Evolutionary conservation across 30 jellyfish, hydroid and myxozoan genomes (phyloP).

Genomic region (Cassiopea xamachana): DNA sequence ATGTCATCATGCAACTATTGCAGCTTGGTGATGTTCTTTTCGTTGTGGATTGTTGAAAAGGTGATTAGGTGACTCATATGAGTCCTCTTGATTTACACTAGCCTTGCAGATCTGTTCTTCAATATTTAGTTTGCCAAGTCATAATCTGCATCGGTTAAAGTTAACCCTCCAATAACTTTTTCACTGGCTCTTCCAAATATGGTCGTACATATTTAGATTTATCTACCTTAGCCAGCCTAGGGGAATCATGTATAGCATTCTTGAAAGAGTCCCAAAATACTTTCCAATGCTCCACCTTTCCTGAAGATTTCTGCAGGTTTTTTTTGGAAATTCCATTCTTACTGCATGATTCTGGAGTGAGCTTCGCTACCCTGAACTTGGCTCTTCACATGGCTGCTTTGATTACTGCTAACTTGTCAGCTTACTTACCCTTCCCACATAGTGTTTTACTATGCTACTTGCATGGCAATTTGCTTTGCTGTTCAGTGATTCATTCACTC

Average conservation of each 20-base stretch:
- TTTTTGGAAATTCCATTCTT: conserved; percentile 23
- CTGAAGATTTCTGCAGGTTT: conserved; percentile 31
- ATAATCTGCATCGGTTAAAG: conserved; percentile 56
- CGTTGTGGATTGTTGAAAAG: conserved; percentile 19
- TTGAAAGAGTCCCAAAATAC: conserved; percentile 53
- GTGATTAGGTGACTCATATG: conserved; percentile 31
- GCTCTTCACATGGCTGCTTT: background rate
- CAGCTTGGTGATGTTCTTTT: conserved; percentile 14
- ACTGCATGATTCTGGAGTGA: background rate
- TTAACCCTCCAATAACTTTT: conserved; percentile 40
- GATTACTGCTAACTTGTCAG: background rate
- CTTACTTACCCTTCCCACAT: no score
- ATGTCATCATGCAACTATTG: conserved; percentile 36
- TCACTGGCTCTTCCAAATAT: conserved; percentile 48
- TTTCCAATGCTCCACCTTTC: conserved; percentile 47
- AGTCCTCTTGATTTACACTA: conserved; percentile 44
- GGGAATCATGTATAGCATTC: conserved; percentile 48
- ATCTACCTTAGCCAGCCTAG: conserved; percentile 25
- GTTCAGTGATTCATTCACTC: no score
- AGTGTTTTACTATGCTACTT: no score
- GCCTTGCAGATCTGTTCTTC: conserved; percentile 39
- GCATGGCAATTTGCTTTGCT: no score
- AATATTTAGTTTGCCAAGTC: conserved; percentile 19
- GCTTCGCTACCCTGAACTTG: background rate
- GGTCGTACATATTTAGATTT: conserved; percentile 26